Evolutionary conservation across 2,888 invertebrate genomes (phyloP).

Genomic region (Seira ritae): DNA sequence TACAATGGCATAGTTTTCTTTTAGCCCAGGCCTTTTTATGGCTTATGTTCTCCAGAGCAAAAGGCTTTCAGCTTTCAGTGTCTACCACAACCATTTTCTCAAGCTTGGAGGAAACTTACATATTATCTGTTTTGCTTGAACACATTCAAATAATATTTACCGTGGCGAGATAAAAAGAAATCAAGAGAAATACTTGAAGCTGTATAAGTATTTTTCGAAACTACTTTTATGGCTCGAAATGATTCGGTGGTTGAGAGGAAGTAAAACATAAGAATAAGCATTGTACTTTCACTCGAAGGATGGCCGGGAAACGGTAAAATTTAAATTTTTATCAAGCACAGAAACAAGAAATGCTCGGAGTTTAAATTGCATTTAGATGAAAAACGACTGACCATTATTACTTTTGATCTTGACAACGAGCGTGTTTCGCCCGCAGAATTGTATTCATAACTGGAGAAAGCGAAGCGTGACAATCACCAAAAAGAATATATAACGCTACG

Average conservation of each 20-base stretch:
- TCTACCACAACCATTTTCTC: no score
- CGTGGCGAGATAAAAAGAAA: not conserved
- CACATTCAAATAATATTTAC: not conserved
- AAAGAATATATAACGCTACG: no score
- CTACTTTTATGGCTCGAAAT: not conserved
- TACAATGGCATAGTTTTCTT: no score
- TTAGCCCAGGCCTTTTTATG: no score
- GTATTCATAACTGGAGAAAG: not conserved
- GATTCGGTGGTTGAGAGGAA: not conserved
- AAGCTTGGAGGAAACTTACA: no score
- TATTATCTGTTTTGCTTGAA: no score
- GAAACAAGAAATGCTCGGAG: slow-evolving; percentile 31
- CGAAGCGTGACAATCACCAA: not conserved
- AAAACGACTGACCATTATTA: slow-evolving; percentile 53
- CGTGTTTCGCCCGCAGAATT: not conserved
- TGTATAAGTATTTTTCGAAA: not conserved
- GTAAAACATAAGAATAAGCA: slow-evolving; percentile 2
- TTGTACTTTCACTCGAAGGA: not conserved
- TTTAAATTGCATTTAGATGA: slow-evolving; percentile 47
- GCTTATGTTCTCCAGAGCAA: no score
- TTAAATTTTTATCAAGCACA: slow-evolving; percentile 55
- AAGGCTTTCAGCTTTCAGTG: no score
- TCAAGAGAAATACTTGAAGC: not conserved
- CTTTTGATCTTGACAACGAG: slow-evolving; percentile 34
- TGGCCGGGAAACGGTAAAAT: slow-evolving; percentile 50